Percentiles rank a stretch among this genome's conserved stretches.
phyloP scores from a whole-genome alignment of 2,113 vertebrate genomes.

The Cryptoleucopteryx plumbea region DNA sequence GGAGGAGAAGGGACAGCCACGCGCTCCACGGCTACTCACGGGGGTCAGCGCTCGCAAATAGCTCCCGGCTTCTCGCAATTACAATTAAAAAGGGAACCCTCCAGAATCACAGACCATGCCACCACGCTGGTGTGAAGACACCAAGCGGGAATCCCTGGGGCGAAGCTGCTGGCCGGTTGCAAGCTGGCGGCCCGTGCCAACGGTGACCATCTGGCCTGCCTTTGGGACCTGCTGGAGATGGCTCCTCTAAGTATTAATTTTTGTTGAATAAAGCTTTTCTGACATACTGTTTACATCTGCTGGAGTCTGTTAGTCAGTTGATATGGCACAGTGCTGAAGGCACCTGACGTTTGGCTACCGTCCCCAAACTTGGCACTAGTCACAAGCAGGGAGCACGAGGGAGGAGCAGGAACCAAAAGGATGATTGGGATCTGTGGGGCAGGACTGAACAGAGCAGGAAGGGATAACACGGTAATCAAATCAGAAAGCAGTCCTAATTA shows the following conservation, averaged over 20 bases:
- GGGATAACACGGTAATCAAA: neutral
- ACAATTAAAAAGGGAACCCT: neutral
- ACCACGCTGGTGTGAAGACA: neutral
- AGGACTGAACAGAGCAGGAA: neutral
- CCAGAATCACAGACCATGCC: neutral
- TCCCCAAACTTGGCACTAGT: neutral
- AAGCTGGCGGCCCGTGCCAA: neutral
- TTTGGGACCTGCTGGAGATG: neutral
- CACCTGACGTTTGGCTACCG: neutral
- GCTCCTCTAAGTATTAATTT: neutral
- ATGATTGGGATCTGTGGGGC: no score
- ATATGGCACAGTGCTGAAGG: neutral
- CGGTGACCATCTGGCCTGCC: neutral
- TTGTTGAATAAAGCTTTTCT: neutral
- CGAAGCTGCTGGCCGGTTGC: neutral
- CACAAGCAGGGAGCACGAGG: neutral
- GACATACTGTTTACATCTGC: neutral
- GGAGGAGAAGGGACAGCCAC: neutral
- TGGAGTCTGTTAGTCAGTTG: neutral
- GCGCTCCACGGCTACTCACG: rapidly evolving
- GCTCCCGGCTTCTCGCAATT: neutral
- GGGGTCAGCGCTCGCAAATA: neutral
- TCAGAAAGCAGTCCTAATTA: neutral
- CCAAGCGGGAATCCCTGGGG: neutral
- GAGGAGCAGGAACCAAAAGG: neutral